These are phyloP conservation scores for Bellardia bayeri DNA, from an alignment of 2,888 invertebrate species.

Conservation along the genomic window DNA sequence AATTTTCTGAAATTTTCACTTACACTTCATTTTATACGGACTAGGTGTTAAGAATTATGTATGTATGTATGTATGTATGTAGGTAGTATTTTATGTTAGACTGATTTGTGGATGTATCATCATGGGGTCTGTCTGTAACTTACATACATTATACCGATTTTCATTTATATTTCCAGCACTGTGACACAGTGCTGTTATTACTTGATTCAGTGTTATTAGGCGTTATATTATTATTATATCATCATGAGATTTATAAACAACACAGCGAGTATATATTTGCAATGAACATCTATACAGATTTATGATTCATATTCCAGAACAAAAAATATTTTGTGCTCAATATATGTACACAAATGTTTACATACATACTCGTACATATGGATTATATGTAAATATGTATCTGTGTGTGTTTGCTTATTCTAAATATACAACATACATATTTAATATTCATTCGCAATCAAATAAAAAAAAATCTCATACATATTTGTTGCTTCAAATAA, in stretches of 20 bases:
- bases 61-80: too few species aligned
- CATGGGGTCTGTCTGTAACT: too few species aligned
- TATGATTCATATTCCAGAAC: slow-evolving; percentile 30
- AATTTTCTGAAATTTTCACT: too few species aligned
- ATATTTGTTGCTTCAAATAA: slow-evolving; percentile 32
- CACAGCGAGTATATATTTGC: not conserved
- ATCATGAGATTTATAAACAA: slow-evolving; percentile 3
- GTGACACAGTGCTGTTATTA: not conserved
- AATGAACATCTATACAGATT: slow-evolving; percentile 6
- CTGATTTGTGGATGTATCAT: too few species aligned
- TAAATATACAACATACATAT: slow-evolving; percentile 15
- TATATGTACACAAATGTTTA: not conserved
- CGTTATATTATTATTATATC: slow-evolving; percentile 6
- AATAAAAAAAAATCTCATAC: not conserved
- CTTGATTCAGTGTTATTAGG: not conserved
- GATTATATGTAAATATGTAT: not conserved
- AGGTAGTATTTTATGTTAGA: too few species aligned
- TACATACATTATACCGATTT: too few species aligned
- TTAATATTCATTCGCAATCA: not conserved
- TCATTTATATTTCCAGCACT: too few species aligned
- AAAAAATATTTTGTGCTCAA: not conserved
- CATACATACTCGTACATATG: too few species aligned
- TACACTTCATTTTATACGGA: too few species aligned
- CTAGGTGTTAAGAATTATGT: too few species aligned
- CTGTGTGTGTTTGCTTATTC: not conserved